Conservation (phyloP, 2,888 invertebrate species). For the Drepanosiphum platanoidis region DNA sequence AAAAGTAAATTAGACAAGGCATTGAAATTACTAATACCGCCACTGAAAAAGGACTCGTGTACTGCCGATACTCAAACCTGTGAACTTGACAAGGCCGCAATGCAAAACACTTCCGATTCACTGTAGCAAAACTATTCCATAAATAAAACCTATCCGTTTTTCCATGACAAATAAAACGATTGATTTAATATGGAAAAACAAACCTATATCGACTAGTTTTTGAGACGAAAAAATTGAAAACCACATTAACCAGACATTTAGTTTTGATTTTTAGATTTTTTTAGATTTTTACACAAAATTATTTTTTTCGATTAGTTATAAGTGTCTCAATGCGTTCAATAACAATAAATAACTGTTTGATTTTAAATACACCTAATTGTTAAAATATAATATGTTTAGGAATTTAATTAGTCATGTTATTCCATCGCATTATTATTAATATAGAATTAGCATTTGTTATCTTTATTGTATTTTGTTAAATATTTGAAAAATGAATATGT, state of each 20-base stretch:
- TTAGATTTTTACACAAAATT: too few relatives aligned
- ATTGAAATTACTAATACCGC: conserved; percentile 50
- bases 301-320: too few relatives aligned
- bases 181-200: too few relatives aligned
- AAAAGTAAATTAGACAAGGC: conserved; percentile 13
- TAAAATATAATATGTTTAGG: conserved; percentile 2
- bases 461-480: too few relatives aligned
- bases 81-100: conserved; percentile 3
- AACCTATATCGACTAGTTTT: background rate
- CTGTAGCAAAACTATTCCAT: too few relatives aligned
- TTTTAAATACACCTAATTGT: background rate
- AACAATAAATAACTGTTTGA: background rate
- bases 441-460: too few relatives aligned
- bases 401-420: background rate
- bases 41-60: conserved; percentile 9
- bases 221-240: background rate
- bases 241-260: background rate
- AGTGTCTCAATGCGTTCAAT: too few relatives aligned
- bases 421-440: conserved; percentile 42
- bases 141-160: too few relatives aligned
- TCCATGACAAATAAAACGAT: too few relatives aligned
- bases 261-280: too few relatives aligned
- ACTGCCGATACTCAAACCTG: conserved; percentile 4
- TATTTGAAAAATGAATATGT: too few relatives aligned
- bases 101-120: too few relatives aligned